phyloP scores from a whole-genome alignment of 2,113 vertebrate species.

The Apteryx mantelli region DNA sequence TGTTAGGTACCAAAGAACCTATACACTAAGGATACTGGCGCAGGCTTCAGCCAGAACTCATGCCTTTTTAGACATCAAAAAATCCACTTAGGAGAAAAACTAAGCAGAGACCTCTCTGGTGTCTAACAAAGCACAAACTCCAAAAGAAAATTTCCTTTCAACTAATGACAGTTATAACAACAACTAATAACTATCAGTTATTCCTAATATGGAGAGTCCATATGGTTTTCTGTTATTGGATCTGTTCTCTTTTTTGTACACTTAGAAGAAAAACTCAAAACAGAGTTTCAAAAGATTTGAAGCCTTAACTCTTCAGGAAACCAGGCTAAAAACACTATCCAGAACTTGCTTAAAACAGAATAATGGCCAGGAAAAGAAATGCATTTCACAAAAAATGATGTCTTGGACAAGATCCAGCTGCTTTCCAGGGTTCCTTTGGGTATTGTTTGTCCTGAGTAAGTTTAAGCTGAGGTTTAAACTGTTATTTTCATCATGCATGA shows the following conservation, averaged over 20 bases:
- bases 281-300: not conserved
- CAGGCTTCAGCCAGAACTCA: not conserved
- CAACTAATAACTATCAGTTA: rapidly evolving
- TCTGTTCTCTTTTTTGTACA: not conserved
- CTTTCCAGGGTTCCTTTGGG: not conserved
- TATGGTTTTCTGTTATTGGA: rapidly evolving
- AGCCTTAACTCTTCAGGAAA: not conserved
- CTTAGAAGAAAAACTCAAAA: no score
- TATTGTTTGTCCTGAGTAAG: not conserved
- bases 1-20: rapidly evolving
- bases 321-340: not conserved
- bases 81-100: not conserved
- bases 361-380: not conserved
- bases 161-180: rapidly evolving
- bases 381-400: not conserved
- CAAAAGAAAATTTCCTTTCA: not conserved
- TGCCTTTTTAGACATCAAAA: not conserved
- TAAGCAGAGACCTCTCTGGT: not conserved
- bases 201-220: not conserved
- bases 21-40: not conserved
- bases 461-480: not conserved
- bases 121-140: rapidly evolving
- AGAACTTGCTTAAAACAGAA: not conserved
- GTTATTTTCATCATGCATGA: not conserved
- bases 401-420: not conserved